Evolutionary conservation across 2,888 invertebrate genomes (phyloP), one percentile per base, ranked within the genome.

Genomic region (Callinectes sapidus): DNA sequence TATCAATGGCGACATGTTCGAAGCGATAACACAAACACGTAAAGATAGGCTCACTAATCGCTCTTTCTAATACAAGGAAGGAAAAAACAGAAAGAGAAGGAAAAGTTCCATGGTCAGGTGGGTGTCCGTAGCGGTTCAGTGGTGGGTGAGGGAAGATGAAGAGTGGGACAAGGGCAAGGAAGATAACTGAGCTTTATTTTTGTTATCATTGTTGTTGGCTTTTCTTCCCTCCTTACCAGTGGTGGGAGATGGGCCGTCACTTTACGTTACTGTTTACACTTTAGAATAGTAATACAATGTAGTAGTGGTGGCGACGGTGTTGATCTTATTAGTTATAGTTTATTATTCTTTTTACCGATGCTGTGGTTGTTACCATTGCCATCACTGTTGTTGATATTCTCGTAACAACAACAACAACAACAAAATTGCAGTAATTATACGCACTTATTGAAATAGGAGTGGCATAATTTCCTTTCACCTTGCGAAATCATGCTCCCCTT

Each of bases 401-500:
- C 5, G 48, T 10, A 48, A 10, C 48, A 48, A 48, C 48, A 10
- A 48, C 48, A 48, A 48, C 48, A 48, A 10, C 23, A 55, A 55
- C 16, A 55, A 16, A 71, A 28, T 0, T 3, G 28, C 10, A 71
- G 71, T 71, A 71, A 10, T 71, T 5, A 71, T 71, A 71, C 35
- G 14, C 32, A 81, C 13, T 71, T n/a, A 23, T 71, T 23, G 81
- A 35, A 81, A 81, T 35, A 81, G 35, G 2, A 35, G 13, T 18
- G 32, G 14, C 13, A 32, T 81, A 81, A 35, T 35, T 35, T 81
- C 81, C 81, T 81, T 81, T 81, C 81, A 81, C 81, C 81, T 81
- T 81, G 81, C 81, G 81, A 35, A 81, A 81, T 81, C 32, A 81
- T 81, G 35, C 32, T 35, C 81, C 81, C 23, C 32, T 32, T 35